Evolutionary conservation across 2,113 vertebrate genomes (phyloP), one percentile per base, ranked within the genome.

Genomic region (Felis chaus): DNA sequence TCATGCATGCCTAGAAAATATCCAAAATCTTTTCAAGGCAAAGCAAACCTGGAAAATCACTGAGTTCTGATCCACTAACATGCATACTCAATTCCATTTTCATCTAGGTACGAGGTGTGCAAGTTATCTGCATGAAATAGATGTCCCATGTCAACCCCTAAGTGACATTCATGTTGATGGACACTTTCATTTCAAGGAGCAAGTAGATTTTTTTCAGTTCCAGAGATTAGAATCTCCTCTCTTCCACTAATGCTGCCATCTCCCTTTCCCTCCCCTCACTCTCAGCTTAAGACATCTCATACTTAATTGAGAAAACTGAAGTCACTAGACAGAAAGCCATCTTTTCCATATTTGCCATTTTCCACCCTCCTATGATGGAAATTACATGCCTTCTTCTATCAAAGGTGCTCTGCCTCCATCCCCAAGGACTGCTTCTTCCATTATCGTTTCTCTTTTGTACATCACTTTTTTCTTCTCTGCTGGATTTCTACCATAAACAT

Each of bases 21-120:
- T 83, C n/a, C 69, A 95, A 91, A 80, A 74, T 86, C 12, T 86
- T 86, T 96, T 79, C 39, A 65, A 92, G 96, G 73, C 66, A 78
- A 95, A 89, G 80, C 65, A 71, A 69, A 94, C 53, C 50, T 73
- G 73, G 65, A 86, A 85, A 96, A 85, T 85, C 71, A 81, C 45
- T 95, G 76, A 85, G 48, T 91, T 50, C 14, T 74, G 45, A 19
- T 89, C 61, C 66, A 82, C 41, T 65, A 94, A 80, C 36, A 80
- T 55, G 63, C 48, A 71, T 65, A 78, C 39, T 95, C 27, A 27
- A 14, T 89, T 95, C 41, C 39, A n/a, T 65, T 96, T 97, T 93
- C 19, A 4, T n/a, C 50, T 89, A 45, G 61, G 23, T 12, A 73
- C n/a, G 66, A 94, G 41, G 7, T 93, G 16, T 50, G 7, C 36